Evolutionary conservation across 2,888 invertebrate genomes (phyloP).

Genomic region (Strigamia crassipes): DNA sequence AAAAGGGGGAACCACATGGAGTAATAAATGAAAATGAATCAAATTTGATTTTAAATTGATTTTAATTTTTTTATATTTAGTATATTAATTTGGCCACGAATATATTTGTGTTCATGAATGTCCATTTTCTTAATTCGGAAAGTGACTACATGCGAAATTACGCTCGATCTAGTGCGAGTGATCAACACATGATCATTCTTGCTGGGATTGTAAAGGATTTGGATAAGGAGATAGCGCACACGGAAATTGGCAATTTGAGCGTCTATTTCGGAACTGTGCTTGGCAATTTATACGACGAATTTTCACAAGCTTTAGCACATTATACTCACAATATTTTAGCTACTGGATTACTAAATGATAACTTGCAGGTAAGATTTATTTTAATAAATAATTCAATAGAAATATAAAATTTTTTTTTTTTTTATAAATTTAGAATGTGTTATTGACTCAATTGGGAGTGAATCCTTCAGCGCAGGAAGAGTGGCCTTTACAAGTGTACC

Average conservation of each 20-base stretch:
- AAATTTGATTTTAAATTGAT: not conserved
- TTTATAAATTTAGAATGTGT: slow-evolving; percentile 64
- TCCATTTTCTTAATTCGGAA: slow-evolving; percentile 74
- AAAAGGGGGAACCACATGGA: slow-evolving; percentile 77
- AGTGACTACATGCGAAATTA: slow-evolving; percentile 71
- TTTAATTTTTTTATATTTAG: slow-evolving; percentile 60
- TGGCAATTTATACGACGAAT: slow-evolving; percentile 71
- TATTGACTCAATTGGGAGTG: slow-evolving; percentile 75
- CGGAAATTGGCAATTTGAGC: slow-evolving; percentile 77
- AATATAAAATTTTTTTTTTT: no score
- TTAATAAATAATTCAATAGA: not conserved
- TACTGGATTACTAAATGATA: slow-evolving; percentile 69
- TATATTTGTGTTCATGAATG: slow-evolving; percentile 83
- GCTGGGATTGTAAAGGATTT: slow-evolving; percentile 83
- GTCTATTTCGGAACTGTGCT: slow-evolving; percentile 73
- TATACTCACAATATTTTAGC: slow-evolving; percentile 81
- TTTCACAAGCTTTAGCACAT: slow-evolving; percentile 76
- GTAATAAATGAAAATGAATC: slow-evolving; percentile 57
- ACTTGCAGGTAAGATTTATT: slow-evolving; percentile 62
- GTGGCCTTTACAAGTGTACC: slow-evolving; percentile 79
- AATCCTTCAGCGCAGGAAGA: slow-evolving; percentile 67
- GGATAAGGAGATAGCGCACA: slow-evolving; percentile 83
- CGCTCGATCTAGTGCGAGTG: slow-evolving; percentile 74
- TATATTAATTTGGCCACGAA: slow-evolving; percentile 85
- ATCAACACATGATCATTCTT: slow-evolving; percentile 85